These are phyloP conservation scores for Myotis daubentonii DNA, from an alignment of 2,797 vertebrate species.

Conservation along the genomic window DNA sequence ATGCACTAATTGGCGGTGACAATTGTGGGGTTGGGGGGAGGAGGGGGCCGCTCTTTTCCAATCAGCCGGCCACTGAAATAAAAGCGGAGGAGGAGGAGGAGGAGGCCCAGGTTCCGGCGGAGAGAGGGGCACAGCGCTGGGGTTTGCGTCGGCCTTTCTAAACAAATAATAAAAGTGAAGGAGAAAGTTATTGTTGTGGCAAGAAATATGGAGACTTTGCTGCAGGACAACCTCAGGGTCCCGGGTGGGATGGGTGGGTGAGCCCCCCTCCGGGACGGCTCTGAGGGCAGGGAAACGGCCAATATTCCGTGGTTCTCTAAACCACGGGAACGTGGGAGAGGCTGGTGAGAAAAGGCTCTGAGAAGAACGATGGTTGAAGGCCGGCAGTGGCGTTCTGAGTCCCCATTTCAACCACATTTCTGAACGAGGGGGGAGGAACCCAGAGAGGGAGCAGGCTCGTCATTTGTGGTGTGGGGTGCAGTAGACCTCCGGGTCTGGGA, in stretches of 20 bases:
- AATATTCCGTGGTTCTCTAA: background rate
- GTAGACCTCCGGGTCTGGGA: background rate
- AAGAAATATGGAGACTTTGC: background rate
- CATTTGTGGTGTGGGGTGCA: background rate
- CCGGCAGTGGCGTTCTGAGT: background rate
- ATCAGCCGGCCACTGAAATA: conserved; percentile 86
- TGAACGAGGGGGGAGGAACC: background rate
- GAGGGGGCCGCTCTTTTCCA: conserved; percentile 89
- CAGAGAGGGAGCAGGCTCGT: too few species aligned
- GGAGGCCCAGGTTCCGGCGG: conserved; percentile 51
- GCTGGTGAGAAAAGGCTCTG: background rate
- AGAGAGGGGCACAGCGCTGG: conserved; percentile 13
- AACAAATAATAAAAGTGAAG: conserved; percentile 8
- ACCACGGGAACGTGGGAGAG: background rate
- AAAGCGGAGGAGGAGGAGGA: conserved; percentile 71
- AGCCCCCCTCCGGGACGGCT: background rate
- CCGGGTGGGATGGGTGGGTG: background rate
- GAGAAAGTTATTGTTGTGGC: background rate
- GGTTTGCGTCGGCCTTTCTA: conserved; percentile 1
- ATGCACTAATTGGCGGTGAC: conserved; percentile 98
- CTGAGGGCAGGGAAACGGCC: background rate
- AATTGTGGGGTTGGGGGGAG: conserved; percentile 88
- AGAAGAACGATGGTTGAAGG: background rate
- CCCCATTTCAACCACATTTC: background rate
- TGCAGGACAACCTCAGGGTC: background rate